A percentile compares a stretch with the other conserved stretches of the same genome.
Conservation (phyloP, 2,113 vertebrate species). For the Aplodontia rufa region DNA sequence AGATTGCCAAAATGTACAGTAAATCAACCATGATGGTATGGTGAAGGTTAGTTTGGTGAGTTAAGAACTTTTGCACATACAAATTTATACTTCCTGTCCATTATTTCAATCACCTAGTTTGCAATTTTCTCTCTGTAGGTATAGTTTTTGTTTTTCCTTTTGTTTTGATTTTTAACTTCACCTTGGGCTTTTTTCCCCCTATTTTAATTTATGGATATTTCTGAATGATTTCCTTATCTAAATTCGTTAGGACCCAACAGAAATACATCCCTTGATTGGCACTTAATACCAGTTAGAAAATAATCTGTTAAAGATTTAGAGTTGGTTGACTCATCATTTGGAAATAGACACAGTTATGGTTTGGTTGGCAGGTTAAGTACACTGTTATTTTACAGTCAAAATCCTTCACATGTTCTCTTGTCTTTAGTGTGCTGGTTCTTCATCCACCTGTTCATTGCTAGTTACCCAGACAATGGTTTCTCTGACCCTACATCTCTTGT, state of each 20-base stretch:
- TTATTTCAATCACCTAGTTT: background rate
- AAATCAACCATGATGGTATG: background rate
- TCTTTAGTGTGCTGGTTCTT: background rate
- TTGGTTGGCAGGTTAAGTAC: background rate
- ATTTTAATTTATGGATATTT: constrained; percentile 2
- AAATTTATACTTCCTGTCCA: background rate
- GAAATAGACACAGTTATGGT: background rate
- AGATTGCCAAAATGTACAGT: background rate
- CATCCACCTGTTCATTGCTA: background rate
- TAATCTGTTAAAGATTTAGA: background rate
- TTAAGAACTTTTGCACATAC: background rate
- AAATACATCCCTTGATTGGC: background rate
- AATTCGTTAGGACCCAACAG: background rate
- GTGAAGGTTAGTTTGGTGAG: background rate
- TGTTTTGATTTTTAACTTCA: background rate
- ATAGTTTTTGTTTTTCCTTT: background rate
- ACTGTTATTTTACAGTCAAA: background rate
- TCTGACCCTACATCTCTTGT: background rate
- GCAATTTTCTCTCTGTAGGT: background rate
- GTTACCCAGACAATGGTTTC: background rate
- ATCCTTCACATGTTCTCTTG: background rate
- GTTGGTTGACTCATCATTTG: background rate
- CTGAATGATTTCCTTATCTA: background rate
- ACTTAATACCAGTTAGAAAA: background rate
- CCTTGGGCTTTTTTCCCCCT: background rate